Evolutionary conservation across 2,797 vertebrate species (phyloP), one percentile per base, ranked within the genome.

Genomic region (Lagodon rhomboides): DNA sequence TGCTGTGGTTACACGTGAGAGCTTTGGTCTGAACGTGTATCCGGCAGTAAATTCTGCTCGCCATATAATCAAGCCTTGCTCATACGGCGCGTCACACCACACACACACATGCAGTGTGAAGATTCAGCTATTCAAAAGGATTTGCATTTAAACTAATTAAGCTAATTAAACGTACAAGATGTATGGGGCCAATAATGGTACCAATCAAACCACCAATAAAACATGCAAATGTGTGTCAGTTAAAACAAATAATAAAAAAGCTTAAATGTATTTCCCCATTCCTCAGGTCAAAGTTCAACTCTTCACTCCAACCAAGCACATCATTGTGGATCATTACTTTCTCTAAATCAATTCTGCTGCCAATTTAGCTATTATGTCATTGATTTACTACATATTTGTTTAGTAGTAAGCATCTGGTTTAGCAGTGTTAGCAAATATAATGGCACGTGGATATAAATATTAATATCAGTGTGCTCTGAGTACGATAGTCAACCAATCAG

Each of bases 1-100:
- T 41, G 58, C 53, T 61, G 55, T 74, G 73, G 54, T 44, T 34
- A 55, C 22, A 30, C 58, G 12, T 49, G 60, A 34, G 73, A 50
- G 43, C 38, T 73, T 81, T 66, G 71, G 61, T 66, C 50, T 27
- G 50, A 61, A 25, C 6, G 18, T 47, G 25, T 50, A 46, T 68
- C 41, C 58, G 61, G 73, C 62, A 55, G 59, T 80, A 68, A 59
- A 83, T 78, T 62, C 23, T 72, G 13, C 60, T 61, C 15, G 3
- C 12, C 16, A 59, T 60, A 25, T 47, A 62, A 73, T 76, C 23
- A 50, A 68, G 55, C 20, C 58, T 51, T 18, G 38, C 51, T 73
- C 3, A 12, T 64, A 30, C 15, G 27, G 22, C 55, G 11, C 46
- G 54, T 64, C 53, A 4, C 77, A 72, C 46, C 66, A 23, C 51